Base-by-base conservation (phyloP, 2,888 invertebrate genomes). In the Drosophila paranaensis region DNA sequence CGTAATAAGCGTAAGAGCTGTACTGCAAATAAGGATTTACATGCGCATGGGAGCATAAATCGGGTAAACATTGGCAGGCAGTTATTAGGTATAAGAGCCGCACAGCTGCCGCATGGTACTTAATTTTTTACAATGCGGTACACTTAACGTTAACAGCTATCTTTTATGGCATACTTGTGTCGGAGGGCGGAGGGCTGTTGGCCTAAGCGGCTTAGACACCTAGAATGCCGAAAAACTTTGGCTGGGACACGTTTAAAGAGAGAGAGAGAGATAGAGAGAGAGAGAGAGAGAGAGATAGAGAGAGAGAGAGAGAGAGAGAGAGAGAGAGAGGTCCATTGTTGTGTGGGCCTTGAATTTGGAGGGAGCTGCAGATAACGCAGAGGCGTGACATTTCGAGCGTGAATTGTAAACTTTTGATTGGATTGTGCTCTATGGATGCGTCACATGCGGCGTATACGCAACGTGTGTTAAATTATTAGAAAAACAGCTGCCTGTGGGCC, bases 331-430 rank as follows among this genome's bases (percentile, higher is more conserved):
- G 65, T 37, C 25, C 25, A 54, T 66, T 53, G 51, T 68, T 48
- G 43, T 48, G 57, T 54, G 16, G 58, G 57, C 43, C 46, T 35
- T 35, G 25, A 43, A 48, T 50, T 51, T 13, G 39, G 33, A 14
- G 16, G 33, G 50, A 13, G 51, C 35, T 6, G 43, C 27, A 68
- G 64, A 72, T 57, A 61, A 66, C 45, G 48, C n/a, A 66, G 67
- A 80, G 72, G 69, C 80, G 80, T 71, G 71, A 74, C 76, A 87
- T 84, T 87, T 88, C 78, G 66, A 84, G 83, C 88, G 85, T 84
- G 81, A 84, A 87, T 84, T 88, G 86, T 81, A 85, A 85, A 88
- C 81, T 85, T 85, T 85, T 88, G 84, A 85, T 85, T 85, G 84
- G 88, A 88, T 85, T 88, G 81, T 85, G 88, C 75, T 63, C 71